Conservation (phyloP, 2,797 vertebrate genomes). For the Avahi laniger region DNA sequence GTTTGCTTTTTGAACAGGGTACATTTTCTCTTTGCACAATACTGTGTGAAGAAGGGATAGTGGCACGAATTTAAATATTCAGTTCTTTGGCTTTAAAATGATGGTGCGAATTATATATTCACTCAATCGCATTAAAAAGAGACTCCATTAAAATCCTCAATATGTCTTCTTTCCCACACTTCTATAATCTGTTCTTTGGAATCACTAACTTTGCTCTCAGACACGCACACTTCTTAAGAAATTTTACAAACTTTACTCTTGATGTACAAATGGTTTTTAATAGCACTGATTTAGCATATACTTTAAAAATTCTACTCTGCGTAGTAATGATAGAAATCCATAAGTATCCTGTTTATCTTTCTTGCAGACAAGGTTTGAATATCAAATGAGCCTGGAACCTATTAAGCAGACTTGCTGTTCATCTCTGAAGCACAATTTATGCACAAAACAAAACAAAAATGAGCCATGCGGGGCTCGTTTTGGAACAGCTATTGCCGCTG, state of each 20-base stretch:
- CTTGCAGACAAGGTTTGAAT: constrained; percentile 87
- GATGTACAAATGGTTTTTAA: constrained; percentile 46
- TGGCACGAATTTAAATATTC: not conserved
- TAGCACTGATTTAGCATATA: not conserved
- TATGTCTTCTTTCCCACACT: not conserved
- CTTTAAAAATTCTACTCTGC: constrained; percentile 18
- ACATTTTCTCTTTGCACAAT: not conserved
- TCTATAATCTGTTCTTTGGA: not conserved
- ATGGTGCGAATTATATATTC: not conserved
- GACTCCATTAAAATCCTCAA: not conserved
- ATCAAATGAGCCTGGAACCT: constrained; percentile 93
- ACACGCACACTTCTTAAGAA: not conserved
- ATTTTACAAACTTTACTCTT: not conserved
- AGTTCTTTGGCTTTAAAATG: not conserved
- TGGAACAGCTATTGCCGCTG: constrained; percentile 94
- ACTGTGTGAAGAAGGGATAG: not conserved
- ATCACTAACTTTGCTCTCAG: constrained; percentile 15
- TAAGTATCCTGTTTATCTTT: constrained; percentile 65
- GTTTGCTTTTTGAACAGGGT: not conserved
- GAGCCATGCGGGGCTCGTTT: constrained; percentile 96
- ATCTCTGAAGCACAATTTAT: constrained; percentile 84
- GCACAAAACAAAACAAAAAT: constrained; percentile 87
- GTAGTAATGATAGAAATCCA: constrained; percentile 25
- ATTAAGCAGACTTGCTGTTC: constrained; percentile 93
- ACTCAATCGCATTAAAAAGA: not conserved